Conservation (phyloP, 2,888 invertebrate species). For the Vandiemenella viatica region DNA sequence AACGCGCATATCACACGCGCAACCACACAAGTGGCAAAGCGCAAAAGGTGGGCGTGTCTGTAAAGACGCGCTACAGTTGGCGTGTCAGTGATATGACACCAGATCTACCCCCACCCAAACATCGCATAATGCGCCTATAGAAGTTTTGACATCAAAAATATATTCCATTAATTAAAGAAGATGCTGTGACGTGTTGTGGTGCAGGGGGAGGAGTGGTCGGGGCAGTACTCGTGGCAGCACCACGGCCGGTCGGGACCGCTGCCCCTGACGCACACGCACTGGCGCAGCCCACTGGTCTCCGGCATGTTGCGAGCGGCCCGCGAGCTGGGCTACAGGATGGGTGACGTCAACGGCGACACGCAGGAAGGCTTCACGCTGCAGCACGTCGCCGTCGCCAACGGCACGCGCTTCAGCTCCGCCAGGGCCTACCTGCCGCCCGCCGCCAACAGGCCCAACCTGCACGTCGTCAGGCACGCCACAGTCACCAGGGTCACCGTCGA, state of each 20-base stretch:
- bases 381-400: slow-evolving; percentile 69
- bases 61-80: too few species aligned
- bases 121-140: too few species aligned
- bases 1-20: too few species aligned
- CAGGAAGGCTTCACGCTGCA: slow-evolving; percentile 78
- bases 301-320: slow-evolving; percentile 36
- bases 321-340: slow-evolving; percentile 65
- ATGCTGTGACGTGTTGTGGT: too few species aligned
- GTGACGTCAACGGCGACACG: slow-evolving; percentile 66
- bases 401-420: slow-evolving; percentile 71
- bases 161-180: too few species aligned
- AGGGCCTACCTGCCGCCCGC: slow-evolving; percentile 75
- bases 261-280: slow-evolving; percentile 38
- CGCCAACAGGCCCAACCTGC: slow-evolving; percentile 57
- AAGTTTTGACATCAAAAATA: too few species aligned
- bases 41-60: too few species aligned
- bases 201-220: not conserved
- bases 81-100: too few species aligned
- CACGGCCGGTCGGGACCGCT: slow-evolving; percentile 64
- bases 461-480: slow-evolving; percentile 64
- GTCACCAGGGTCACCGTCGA: slow-evolving; percentile 63
- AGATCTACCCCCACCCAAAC: too few species aligned
- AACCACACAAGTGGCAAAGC: too few species aligned
- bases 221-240: slow-evolving; percentile 32
- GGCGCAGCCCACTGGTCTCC: slow-evolving; percentile 12